phyloP scores from a whole-genome alignment of 2,113 vertebrate genomes.

The crab-eating macaque (Macaca fascicularis) region DNA sequence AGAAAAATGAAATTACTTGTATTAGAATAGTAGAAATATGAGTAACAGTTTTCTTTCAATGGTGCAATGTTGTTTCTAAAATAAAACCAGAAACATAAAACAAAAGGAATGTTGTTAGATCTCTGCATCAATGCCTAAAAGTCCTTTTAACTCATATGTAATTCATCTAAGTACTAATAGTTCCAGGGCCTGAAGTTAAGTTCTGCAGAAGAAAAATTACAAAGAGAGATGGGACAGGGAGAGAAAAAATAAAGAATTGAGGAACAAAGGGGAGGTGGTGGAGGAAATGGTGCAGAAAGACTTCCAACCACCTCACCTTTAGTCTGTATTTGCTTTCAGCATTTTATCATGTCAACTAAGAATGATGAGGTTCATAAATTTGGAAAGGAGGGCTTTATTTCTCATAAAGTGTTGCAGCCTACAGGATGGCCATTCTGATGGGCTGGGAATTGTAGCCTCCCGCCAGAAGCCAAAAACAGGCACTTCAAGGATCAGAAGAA shows the following conservation, averaged over 20 bases:
- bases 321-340: neutral
- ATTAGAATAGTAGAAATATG: neutral
- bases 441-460: neutral
- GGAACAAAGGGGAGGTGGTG: neutral
- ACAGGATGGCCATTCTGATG: neutral
- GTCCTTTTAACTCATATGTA: neutral
- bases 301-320: neutral
- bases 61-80: neutral
- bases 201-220: neutral
- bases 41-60: neutral
- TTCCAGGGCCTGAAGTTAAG: neutral
- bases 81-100: neutral
- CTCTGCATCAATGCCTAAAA: neutral
- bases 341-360: neutral
- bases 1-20: neutral
- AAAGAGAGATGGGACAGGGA: neutral
- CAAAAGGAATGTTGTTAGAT: neutral
- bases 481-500: neutral
- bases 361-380: neutral
- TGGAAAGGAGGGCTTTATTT: neutral
- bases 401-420: no score
- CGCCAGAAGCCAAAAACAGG: neutral
- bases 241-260: neutral
- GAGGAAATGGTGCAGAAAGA: neutral
- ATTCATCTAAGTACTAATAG: neutral